Base-by-base conservation (phyloP, 2,797 vertebrate species). In the Babyrousa celebensis region DNA sequence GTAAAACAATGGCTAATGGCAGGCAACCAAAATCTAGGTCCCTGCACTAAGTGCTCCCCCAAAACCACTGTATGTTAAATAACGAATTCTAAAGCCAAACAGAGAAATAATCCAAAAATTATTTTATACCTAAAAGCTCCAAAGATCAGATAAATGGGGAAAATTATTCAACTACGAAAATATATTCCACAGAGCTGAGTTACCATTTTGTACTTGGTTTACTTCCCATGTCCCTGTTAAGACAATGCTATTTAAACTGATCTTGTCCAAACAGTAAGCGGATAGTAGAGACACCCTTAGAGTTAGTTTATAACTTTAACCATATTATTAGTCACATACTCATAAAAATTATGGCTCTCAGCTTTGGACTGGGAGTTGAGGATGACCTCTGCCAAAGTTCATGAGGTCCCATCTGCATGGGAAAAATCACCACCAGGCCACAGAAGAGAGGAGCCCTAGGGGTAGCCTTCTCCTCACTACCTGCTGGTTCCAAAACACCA, bases 401-500 rank as follows among this genome's bases (percentile, higher is more conserved):
- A 99, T 97, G 98, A 99, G 99, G 99, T 99, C 99, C 99, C 99
- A 99, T 99, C 99, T 99, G 99, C 99, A 99, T 99, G 99, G 98
- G 99, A 36, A 36, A 99, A 96, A 99, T 99, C 99, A 98, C 96
- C 98, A 98, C 98, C 96, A 98, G 98, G 98, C 99, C 98, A 98
- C 99, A 99, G 99, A 99, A 98, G 99, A 99, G 98, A 99, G 99
- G 99, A 99, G 99, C 99, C 99, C 98, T 97, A 98, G 32, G 98
- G 99, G 99, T 99, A 99, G 99, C 99, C 99, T 99, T 98, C 99
- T 99, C 99, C 99, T 98, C 99, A 99, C 99, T 99, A 99, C 99
- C 99, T 99, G 99, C 99, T 99, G 99, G 98, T 99, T 99, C 99
- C 99, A 99, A 99, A 99, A 99, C 99, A 99, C 98, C 98, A 98